Evolutionary conservation across 2,888 invertebrate species (phyloP), one percentile per base, ranked within the genome.

Genomic region (Microctonus aethiopoides): DNA sequence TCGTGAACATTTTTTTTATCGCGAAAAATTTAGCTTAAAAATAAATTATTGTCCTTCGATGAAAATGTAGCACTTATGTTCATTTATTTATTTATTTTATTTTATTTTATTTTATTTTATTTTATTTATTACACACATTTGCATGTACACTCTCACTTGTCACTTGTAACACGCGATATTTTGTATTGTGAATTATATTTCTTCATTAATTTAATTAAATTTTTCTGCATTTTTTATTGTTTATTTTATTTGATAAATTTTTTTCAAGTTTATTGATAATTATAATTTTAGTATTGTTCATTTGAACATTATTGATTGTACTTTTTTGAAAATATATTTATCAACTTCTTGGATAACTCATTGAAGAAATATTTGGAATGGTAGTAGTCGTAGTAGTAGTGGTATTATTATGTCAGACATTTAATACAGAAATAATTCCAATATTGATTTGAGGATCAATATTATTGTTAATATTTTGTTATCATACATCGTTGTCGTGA

Each of bases 21-120:
- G 57, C 72, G 54, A 57, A n/a, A 71, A 54, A 68, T 72, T 74
- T 65, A 76, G 76, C 85, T 86, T 86, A 86, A 83, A 85, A 83
- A 84, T 86, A 86, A 81, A 86, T 86, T 86, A 86, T 86, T 86
- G 86, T 86, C 86, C 83, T 86, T 86, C 81, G 80, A 84, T 83
- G 82, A 82, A 84, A 84, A 84, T 81, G 80, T 81, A 81, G 81
- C 84, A 82, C 81, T 83, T 81, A 77, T 79, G 79, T 75, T 77
- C 79, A 75, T 77, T 69, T 51, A 68, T n/a, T 70, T 34, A n/a
- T 51, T 36, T 51, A 22, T 20, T 29, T 52, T 41, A 60, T 56
- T 46, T 57, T 32, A 9, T 29, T 41, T 56, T 36, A 46, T 70
- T 26, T 57, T 51, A n/a, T n/a, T n/a, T n/a, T n/a, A n/a, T n/a